phyloP scores from a whole-genome alignment of 2,113 vertebrate genomes.

The Bettongia penicillata region DNA sequence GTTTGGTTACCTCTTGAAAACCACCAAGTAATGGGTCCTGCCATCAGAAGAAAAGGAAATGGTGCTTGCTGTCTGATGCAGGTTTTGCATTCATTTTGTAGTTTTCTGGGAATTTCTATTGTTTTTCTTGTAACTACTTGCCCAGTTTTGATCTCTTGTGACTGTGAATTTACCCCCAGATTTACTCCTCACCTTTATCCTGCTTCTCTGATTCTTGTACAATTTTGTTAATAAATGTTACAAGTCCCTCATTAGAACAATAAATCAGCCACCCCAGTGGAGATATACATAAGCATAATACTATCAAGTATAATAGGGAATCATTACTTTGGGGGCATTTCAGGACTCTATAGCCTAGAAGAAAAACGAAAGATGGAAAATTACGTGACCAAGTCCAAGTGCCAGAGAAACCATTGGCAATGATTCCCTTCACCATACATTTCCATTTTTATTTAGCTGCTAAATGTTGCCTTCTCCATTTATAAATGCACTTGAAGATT shows the following conservation, averaged over 20 bases:
- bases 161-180: neutral
- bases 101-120: neutral
- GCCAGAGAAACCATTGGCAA: neutral
- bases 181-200: neutral
- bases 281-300: neutral
- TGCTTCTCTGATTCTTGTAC: neutral
- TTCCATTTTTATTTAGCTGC: constrained; percentile 44
- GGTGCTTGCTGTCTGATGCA: neutral
- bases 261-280: neutral
- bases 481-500: constrained; percentile 47
- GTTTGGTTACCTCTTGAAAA: neutral
- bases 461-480: constrained; percentile 26
- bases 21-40: neutral
- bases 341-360: constrained; percentile 18
- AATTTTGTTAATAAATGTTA: neutral
- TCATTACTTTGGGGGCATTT: constrained; percentile 20
- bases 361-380: constrained; percentile 51
- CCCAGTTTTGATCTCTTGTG: neutral
- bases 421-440: neutral
- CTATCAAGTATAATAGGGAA: constrained; percentile 9
- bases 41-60: neutral
- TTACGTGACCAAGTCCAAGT: constrained; percentile 21
- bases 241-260: neutral
- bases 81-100: neutral
- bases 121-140: neutral